Percentiles rank a stretch among this genome's conserved stretches.
phyloP scores from a whole-genome alignment of 2,113 vertebrate species.

The Pteronura brasiliensis region DNA sequence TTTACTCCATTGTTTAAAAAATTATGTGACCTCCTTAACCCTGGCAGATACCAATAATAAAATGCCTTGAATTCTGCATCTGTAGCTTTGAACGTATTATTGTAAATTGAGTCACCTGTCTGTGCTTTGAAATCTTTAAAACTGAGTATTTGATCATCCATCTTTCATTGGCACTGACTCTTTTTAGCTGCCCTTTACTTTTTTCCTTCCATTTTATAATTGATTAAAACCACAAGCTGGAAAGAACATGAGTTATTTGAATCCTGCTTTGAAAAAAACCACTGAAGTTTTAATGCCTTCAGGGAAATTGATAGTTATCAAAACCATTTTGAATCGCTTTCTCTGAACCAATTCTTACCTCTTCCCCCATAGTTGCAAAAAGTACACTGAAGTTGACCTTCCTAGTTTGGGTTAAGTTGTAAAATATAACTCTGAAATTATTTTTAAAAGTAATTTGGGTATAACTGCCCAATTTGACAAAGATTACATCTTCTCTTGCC shows the following conservation, averaged over 20 bases:
- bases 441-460: not conserved
- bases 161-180: conserved; percentile 9
- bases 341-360: not conserved
- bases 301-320: conserved; percentile 43
- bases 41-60: not conserved
- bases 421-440: conserved; percentile 26
- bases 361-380: not conserved
- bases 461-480: not conserved
- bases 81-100: conserved; percentile 13
- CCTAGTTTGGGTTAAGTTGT: not conserved
- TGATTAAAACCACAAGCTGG: conserved; percentile 40
- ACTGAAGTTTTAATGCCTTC: conserved; percentile 29
- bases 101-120: not conserved
- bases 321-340: not conserved
- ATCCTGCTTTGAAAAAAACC: not conserved
- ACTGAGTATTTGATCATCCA: not conserved
- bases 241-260: conserved; percentile 40
- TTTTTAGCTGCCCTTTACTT: conserved; percentile 18
- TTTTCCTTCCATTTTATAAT: conserved; percentile 21
- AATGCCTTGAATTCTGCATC: not conserved
- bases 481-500: not conserved
- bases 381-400: not conserved
- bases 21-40: not conserved
- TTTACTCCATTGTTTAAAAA: not conserved
- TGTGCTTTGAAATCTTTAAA: conserved; percentile 29